These are phyloP conservation scores for Mimas tiliae DNA, from an alignment of 2,888 invertebrate genomes.

Conservation along the genomic window DNA sequence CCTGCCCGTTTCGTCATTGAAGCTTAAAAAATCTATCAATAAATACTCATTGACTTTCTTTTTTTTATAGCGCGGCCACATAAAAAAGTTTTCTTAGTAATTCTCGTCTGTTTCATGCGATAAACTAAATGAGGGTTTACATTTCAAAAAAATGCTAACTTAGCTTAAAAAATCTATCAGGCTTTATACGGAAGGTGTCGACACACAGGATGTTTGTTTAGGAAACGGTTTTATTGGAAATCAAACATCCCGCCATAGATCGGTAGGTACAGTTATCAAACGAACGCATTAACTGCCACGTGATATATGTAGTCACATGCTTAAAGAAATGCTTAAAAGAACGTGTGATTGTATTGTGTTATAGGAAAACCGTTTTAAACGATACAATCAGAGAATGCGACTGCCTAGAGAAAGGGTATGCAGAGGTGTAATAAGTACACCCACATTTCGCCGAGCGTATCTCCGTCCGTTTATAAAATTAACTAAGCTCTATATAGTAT, in stretches of 20 bases:
- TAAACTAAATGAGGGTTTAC: neutral
- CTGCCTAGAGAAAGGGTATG: too few species aligned
- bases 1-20: too few species aligned
- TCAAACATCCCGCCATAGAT: neutral
- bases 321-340: neutral
- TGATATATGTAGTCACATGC: neutral
- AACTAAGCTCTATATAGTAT: too few species aligned
- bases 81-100: too few species aligned
- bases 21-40: too few species aligned
- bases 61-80: too few species aligned
- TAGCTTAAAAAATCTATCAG: neutral
- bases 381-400: too few species aligned
- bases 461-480: too few species aligned
- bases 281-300: constrained; percentile 7
- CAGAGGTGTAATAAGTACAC: too few species aligned
- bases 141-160: neutral
- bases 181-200: neutral
- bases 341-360: neutral
- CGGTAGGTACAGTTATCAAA: neutral
- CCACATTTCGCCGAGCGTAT: too few species aligned
- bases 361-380: neutral
- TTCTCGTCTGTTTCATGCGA: too few species aligned
- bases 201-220: constrained; percentile 4
- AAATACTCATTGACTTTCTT: too few species aligned
- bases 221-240: constrained; percentile 14